Percentiles rank a stretch among this genome's conserved stretches.
Evolutionary conservation across 2,113 vertebrate genomes (phyloP).

Genomic region (Girardinichthys multiradiatus): DNA sequence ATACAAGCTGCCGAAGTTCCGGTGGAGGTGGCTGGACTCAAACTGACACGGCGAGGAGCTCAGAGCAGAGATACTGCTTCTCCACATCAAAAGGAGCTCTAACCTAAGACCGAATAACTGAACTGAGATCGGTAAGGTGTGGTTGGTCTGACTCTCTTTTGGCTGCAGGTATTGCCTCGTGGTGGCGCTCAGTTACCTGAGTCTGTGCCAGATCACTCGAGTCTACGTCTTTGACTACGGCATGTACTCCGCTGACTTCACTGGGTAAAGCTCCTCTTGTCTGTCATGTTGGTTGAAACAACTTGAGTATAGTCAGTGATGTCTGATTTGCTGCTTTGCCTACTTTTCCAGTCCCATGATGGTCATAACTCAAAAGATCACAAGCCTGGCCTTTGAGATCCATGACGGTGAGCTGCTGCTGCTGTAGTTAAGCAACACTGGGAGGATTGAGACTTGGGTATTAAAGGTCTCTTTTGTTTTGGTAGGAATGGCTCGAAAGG

Average conservation of each 20-base stretch:
- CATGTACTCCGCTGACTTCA: slow-evolving; percentile 98
- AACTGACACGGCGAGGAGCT: too few relatives aligned
- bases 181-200: slow-evolving; percentile 96
- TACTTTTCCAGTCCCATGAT: slow-evolving; percentile 90
- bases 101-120: background rate
- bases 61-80: too few relatives aligned
- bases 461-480: background rate
- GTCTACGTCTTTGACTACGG: slow-evolving; percentile 99
- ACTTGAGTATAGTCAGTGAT: background rate
- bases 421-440: background rate
- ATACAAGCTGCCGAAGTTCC: too few relatives aligned
- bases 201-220: slow-evolving; percentile 94
- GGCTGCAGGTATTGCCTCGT: slow-evolving; percentile 93
- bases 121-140: background rate
- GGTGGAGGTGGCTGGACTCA: too few relatives aligned
- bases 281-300: background rate
- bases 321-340: background rate
- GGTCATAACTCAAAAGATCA: slow-evolving; percentile 99
- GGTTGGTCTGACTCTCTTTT: background rate
- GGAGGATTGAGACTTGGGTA: background rate
- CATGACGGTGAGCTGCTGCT: slow-evolving; percentile 88
- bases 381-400: slow-evolving; percentile 95
- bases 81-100: too few relatives aligned
- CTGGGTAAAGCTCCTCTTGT: slow-evolving; percentile 84
- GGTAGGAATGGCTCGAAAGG: slow-evolving; percentile 90